Percentiles rank a stretch among this genome's conserved stretches.
Evolutionary conservation across 2,113 vertebrate genomes (phyloP).

Genomic region (Indicator indicator): DNA sequence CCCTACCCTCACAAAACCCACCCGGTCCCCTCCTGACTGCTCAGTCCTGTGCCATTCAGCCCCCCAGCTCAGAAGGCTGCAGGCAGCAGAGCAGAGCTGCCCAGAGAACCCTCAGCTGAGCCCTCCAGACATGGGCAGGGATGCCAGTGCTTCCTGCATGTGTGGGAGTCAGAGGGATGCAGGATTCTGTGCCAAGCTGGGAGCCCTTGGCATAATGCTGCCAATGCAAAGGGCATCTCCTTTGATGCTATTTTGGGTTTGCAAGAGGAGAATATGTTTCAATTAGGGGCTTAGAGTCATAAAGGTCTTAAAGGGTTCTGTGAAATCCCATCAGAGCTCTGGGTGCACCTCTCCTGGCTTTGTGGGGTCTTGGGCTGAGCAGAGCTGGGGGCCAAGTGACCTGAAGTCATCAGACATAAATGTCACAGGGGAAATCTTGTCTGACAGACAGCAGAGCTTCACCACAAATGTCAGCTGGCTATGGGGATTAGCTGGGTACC

Average conservation of each 20-base stretch:
- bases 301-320: not conserved
- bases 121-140: not conserved
- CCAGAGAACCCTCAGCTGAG: not conserved
- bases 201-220: not conserved
- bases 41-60: fast-evolving
- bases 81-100: not conserved
- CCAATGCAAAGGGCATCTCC: not conserved
- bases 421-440: not conserved
- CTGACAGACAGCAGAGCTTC: conserved; percentile 33
- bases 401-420: not conserved
- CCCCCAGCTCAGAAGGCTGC: not conserved
- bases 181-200: not conserved
- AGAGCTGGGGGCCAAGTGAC: not conserved
- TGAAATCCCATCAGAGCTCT: not conserved
- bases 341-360: not conserved
- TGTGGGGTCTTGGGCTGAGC: conserved; percentile 4
- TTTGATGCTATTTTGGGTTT: not conserved
- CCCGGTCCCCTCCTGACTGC: not conserved
- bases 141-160: fast-evolving
- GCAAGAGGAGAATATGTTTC: not conserved
- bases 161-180: not conserved
- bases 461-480: conserved; percentile 35
- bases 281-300: not conserved
- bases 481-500: conserved; percentile 12
- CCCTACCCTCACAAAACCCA: not conserved